These are phyloP conservation scores for Hypotaenidia okinawae DNA, from an alignment of 2,797 vertebrate species.

Conservation along the genomic window DNA sequence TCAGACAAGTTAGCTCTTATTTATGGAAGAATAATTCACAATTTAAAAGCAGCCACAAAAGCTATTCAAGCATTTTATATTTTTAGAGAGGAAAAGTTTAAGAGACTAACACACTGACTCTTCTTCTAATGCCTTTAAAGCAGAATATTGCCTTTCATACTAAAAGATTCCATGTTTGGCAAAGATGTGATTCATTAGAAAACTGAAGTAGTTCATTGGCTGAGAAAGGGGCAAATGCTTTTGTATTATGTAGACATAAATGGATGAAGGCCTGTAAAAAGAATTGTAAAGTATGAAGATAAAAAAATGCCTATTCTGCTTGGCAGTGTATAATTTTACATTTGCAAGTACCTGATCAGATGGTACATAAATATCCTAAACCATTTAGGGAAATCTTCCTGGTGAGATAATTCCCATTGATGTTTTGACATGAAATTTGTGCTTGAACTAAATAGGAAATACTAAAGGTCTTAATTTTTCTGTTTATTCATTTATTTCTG, in stretches of 20 bases:
- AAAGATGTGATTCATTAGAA: not conserved
- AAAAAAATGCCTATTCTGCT: not conserved
- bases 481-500: not conserved
- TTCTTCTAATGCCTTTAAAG: not conserved
- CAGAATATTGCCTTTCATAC: not conserved
- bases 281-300: not conserved
- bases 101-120: not conserved
- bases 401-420: not conserved
- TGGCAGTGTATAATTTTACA: not conserved
- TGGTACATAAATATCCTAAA: not conserved
- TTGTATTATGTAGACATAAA: not conserved
- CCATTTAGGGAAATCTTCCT: not conserved
- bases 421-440: not conserved
- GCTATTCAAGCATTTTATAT: not conserved
- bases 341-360: not conserved
- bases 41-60: not conserved
- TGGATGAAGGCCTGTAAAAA: not conserved
- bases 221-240: slow-evolving; percentile 1
- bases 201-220: not conserved
- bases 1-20: not conserved
- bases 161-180: not conserved
- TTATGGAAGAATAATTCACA: not conserved
- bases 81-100: slow-evolving; percentile 21
- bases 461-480: not conserved
- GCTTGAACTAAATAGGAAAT: not conserved